Evolutionary conservation across 2,888 invertebrate genomes (phyloP), one percentile per base, ranked within the genome.

Genomic region (Prenolepis imparis): DNA sequence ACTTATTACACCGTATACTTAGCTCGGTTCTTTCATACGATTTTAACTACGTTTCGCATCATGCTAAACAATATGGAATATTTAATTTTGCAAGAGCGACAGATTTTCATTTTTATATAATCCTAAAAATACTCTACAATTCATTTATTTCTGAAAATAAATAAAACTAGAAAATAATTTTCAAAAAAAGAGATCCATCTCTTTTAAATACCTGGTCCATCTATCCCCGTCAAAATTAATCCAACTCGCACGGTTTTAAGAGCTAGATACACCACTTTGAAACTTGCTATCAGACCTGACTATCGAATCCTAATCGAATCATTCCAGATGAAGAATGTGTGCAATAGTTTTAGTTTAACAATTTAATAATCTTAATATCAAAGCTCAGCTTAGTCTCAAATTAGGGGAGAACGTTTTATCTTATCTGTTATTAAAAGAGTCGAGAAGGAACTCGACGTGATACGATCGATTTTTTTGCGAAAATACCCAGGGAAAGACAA

Each of bases 21-120:
- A 68, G 32, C 44, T 44, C 18, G 18, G 21, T 68, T 78, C 52
- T 64, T 36, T 75, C 21, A 5, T 21, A 75, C 21, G 32, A 24
- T 32, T 74, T 48, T n/a, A 28, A 64, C 18, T 36, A 24, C 75
- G 63, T 15, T 15, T 64, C 64, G 3, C 1, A 11, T 39, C 36
- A 9, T 44, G 12, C 15, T 15, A 28, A 39, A 61, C 15, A 44
- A 28, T 15, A 21, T 11, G 5, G 21, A 63, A 63, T 11, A 63
- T 18, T 74, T 48, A 21, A 61, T 11, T 59, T 36, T 8, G 15
- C 36, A 15, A 48, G 15, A 48, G 1, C 1, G n/a, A 48, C n/a
- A n/a, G 12, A n/a, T 48, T 48, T 48, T 48, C n/a, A n/a, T 48
- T 48, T n/a, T 44, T 12, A 6, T 48, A 48, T 48, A 44, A 15